Base-by-base conservation (phyloP, 2,888 invertebrate genomes). In the Ornithoptera priamus region DNA sequence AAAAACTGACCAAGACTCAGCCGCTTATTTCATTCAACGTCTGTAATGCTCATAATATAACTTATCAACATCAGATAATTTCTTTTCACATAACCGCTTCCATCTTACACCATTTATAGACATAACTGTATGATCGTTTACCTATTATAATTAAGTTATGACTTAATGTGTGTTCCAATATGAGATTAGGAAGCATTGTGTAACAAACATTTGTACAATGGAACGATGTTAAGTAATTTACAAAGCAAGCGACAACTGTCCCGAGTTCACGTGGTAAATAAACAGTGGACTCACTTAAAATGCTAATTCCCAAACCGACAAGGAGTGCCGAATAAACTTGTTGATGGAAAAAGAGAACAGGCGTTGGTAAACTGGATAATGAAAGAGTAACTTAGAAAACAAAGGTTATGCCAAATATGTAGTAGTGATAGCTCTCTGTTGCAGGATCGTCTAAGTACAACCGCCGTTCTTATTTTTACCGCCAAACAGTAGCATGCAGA, bases 241-340 rank as follows among this genome's bases (percentile, higher is more conserved):
- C 57, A 65, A 39, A 57, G 15, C 65, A 39, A 65, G 58, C 57
- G 39, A 42, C 57, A 65, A 65, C 65, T 58, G 65, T 58, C 57
- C 20, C 57, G 42, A 65, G 39, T 65, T 65, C 17, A 58, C 65
- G 24, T 65, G 58, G 17, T 63, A 63, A 63, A 58, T 65, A 42
- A 65, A 58, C 57, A 57, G 65, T 58, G 20, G 57, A 65, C 20
- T 65, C 58, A 58, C 39, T 58, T 22, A 65, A 65, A 65, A 65
- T 65, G 65, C 65, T 65, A 65, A 65, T 65, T 65, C 42, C 7
- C 6, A 57, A 58, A 56, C 22, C 57, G 65, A n/a, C 22, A 20
- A 22, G 57, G 39, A 36, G 24, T 22, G 53, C 50, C n/a, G 18
- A 42, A 58, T 20, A 15, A 20, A 58, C n/a, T 39, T 22, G 3